phyloP scores from a whole-genome alignment of 2,113 vertebrate species.

The Sturnus vulgaris region DNA sequence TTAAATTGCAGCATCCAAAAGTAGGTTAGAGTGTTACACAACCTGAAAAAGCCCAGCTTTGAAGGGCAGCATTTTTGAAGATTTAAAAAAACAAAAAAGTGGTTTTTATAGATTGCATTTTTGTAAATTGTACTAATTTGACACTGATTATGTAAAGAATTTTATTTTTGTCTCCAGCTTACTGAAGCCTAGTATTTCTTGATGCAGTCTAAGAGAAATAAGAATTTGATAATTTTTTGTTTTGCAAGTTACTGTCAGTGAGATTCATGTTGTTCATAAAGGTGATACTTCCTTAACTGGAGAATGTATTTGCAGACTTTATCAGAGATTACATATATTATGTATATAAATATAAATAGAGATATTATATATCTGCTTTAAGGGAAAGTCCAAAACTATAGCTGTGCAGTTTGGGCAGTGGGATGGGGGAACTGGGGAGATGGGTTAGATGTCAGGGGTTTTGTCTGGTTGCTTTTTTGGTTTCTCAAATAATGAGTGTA shows the following conservation, averaged over 20 bases:
- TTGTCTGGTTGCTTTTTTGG: not conserved
- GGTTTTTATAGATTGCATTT: not conserved
- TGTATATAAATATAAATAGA: too few species aligned
- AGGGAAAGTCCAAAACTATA: not conserved
- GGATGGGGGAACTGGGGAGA: not conserved
- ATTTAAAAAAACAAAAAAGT: not conserved
- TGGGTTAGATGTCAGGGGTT: not conserved
- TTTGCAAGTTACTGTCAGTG: not conserved
- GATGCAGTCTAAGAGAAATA: not conserved
- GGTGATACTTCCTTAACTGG: not conserved
- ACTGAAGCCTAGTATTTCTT: not conserved
- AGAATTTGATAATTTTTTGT: not conserved
- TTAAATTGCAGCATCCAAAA: conserved; percentile 18
- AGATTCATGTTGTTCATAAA: not conserved
- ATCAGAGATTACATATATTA: not conserved
- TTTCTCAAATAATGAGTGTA: not conserved
- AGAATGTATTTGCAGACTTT: not conserved
- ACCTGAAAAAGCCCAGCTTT: not conserved
- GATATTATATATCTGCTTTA: not conserved
- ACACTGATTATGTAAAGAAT: not conserved
- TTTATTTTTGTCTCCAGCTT: not conserved
- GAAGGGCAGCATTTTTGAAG: not conserved
- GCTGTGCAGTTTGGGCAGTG: not conserved
- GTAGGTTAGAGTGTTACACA: conserved; percentile 44
- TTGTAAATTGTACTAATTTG: not conserved